phyloP scores from a whole-genome alignment of 2,888 invertebrate species.

The Noctua fimbriata region DNA sequence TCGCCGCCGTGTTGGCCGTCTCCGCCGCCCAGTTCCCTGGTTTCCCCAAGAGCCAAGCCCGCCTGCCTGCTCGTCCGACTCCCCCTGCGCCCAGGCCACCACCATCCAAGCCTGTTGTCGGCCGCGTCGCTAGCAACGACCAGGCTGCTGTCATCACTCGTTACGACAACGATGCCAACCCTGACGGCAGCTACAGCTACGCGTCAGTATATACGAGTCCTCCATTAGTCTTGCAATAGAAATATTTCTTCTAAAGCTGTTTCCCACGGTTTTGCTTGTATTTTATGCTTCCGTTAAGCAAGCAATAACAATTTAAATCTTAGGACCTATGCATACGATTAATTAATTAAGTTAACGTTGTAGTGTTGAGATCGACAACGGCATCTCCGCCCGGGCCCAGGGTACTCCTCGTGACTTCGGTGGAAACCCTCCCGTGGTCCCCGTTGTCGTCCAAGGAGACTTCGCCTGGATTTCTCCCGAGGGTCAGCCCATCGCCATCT shows the following conservation, averaged over 20 bases:
- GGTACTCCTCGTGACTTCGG: slow-evolving; percentile 89
- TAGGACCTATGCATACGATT: neutral
- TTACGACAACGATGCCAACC: slow-evolving; percentile 81
- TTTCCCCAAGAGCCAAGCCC: slow-evolving; percentile 33
- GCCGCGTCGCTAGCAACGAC: slow-evolving; percentile 69
- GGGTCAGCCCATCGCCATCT: slow-evolving; percentile 89
- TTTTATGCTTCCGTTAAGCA: neutral
- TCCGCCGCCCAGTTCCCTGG: slow-evolving; percentile 75
- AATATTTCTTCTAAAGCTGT: neutral
- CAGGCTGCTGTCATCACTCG: slow-evolving; percentile 78
- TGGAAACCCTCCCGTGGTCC: slow-evolving; percentile 80
- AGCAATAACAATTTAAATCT: neutral
- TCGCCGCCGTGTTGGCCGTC: slow-evolving; percentile 79
- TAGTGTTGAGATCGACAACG: slow-evolving; percentile 91
- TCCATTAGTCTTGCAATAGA: neutral
- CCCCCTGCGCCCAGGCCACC: slow-evolving; percentile 52
- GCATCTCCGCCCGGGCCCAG: slow-evolving; percentile 91
- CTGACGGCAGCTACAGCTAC: slow-evolving; percentile 88
- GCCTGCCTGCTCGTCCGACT: slow-evolving; percentile 42
- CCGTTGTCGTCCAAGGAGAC: slow-evolving; percentile 87
- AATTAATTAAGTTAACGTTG: slow-evolving; percentile 39
- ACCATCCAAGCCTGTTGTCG: slow-evolving; percentile 26
- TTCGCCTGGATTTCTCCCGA: slow-evolving; percentile 91
- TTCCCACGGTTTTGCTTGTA: neutral
- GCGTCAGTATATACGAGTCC: slow-evolving; percentile 77